Percentiles rank a stretch among this genome's conserved stretches.
These are phyloP conservation scores for Sorex araneus DNA, from an alignment of 2,113 vertebrate species.

Conservation along the genomic window DNA sequence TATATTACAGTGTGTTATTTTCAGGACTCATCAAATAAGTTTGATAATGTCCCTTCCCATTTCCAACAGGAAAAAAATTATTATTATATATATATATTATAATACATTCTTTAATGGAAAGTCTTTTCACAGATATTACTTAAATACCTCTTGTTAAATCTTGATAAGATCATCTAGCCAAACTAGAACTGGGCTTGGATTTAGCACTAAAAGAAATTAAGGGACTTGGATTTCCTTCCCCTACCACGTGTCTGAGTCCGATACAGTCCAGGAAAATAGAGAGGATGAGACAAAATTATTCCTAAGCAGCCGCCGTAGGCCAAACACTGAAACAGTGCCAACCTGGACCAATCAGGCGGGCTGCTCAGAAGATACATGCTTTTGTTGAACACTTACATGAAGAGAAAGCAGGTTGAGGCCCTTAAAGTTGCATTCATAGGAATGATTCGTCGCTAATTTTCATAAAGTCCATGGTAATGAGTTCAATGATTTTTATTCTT, in stretches of 20 bases:
- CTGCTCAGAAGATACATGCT: constrained; percentile 78
- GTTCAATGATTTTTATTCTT: constrained; percentile 54
- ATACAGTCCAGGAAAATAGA: constrained; percentile 82
- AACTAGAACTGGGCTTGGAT: constrained; percentile 78
- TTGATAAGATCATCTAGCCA: constrained; percentile 81
- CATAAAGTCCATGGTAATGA: constrained; percentile 73
- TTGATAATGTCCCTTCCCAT: constrained; percentile 58
- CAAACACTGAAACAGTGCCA: constrained; percentile 85
- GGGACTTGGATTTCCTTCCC: constrained; percentile 82
- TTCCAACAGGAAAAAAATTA: constrained; percentile 25
- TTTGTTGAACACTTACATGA: constrained; percentile 79
- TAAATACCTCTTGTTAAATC: constrained; percentile 80
- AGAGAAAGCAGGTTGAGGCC: constrained; percentile 48
- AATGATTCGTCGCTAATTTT: constrained; percentile 70
- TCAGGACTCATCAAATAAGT: constrained; percentile 62
- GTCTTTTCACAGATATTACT: constrained; percentile 70
- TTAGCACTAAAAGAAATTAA: constrained; percentile 80
- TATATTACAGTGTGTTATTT: constrained; percentile 44
- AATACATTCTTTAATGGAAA: constrained; percentile 55
- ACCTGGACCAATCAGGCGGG: constrained; percentile 77
- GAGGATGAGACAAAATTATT: constrained; percentile 83
- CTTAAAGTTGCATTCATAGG: constrained; percentile 74
- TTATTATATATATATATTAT: constrained; percentile 72
- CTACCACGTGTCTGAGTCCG: constrained; percentile 73
- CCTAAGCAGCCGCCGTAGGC: constrained; percentile 79